Evolutionary conservation across 1,140 invertebrate species (phyloP), one percentile per base, ranked within the genome.

Genomic region (Acromyrmex charruanus): DNA sequence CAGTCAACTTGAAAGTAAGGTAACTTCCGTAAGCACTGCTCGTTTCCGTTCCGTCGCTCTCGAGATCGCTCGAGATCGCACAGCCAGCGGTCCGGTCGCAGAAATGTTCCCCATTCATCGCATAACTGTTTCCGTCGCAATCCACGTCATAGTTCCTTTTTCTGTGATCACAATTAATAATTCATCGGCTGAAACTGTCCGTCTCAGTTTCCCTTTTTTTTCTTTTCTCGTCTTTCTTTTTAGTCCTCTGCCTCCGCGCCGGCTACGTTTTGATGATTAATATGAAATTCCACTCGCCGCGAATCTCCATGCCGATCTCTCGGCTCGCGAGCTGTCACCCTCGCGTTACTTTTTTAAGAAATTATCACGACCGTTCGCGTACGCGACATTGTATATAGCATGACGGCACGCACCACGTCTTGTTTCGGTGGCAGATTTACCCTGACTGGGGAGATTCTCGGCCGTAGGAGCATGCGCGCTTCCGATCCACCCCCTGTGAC

Each of bases 391-490:
- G 79, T 90, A 88, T 88, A 90, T 90, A 88, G 68, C 74, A 82
- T 90, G 85, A 86, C 89, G 86, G 61, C 88, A 89, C 93, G 89
- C 89, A 91, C 88, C 92, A 94, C 94, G 95, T 95, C 95, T 94
- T 92, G 91, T 93, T 94, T 88, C 94, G 86, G 82, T 92, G 94
- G 92, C 93, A 94, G 95, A 95, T 94, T 95, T 94, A 93, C 93
- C 93, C 93, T 93, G 93, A 95, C 95, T 95, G 94, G 94, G 93
- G 93, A 92, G 93, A 94, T 94, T 95, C 92, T 92, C 90, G 87
- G 88, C 86, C 79, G 90, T 93, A 77, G 85, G 94, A 95, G 95
- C 94, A 95, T 95, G 94, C 95, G 95, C 95, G 91, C 85, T 92
- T 88, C 88, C 87, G 86, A 93, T 90, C 88, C 93, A 93, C 92